Base-by-base conservation (phyloP, 2,797 vertebrate species). In the Smutsia gigantea region DNA sequence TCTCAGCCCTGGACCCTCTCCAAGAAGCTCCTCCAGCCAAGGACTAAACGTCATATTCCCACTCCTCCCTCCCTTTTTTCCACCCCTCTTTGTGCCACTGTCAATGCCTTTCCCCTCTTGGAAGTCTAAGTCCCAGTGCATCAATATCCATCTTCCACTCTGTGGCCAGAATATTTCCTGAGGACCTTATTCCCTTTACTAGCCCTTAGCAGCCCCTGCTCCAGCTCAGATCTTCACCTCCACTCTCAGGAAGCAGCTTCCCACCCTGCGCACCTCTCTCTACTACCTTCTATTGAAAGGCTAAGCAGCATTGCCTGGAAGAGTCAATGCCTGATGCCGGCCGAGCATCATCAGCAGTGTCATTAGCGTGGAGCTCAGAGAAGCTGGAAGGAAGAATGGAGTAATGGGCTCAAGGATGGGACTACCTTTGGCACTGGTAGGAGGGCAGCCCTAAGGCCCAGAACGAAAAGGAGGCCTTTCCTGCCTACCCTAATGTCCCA, bases 221-320 rank as follows among this genome's bases (percentile, higher is more conserved):
- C 82, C 57, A 83, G 51, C 74, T 94, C 79, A 74, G 27, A 46
- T 87, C 85, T 96, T 89, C 53, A 79, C 59, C 55, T 92, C 51
- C 51, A 31, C 37, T 93, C 57, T 72, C 12, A 49, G 77, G 59
- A 92, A 82, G 69, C 72, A 46, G 71, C 69, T 81, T 94, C 72
- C 18, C 23, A 95, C 64, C 86, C 92, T 88, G 77, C 31, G 88
- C 92, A 94, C 39, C 66, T 66, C 79, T 78, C 69, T 96, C 88
- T 96, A 96, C 91, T 85, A 95, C 61, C 94, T 95, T 88, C 90
- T 78, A 79, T 19, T 59, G 68, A 92, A 95, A 92, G 86, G 82
- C 83, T 94, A 92, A 98, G 81, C 84, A 79, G 71, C 12, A 14
- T 18, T 91, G 90, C 93, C 85, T 93, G 46, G 77, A 96, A 93